These are phyloP conservation scores for Myiozetetes cayanensis DNA, from an alignment of 2,113 vertebrate genomes.

Conservation along the genomic window DNA sequence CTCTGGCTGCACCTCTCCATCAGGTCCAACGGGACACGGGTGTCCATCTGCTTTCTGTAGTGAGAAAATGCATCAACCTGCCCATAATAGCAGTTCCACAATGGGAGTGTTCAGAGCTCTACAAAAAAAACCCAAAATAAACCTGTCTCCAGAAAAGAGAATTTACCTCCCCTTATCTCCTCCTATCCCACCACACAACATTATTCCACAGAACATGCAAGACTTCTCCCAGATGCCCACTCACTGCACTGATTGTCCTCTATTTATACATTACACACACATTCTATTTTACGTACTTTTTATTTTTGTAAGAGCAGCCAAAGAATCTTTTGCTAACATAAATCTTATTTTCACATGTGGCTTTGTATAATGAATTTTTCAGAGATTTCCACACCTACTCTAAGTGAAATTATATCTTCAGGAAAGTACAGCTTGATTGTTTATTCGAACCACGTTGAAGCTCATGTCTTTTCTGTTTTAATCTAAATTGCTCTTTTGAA, in stretches of 20 bases:
- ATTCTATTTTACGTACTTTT: not conserved
- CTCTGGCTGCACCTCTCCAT: not conserved
- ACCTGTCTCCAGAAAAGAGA: not conserved
- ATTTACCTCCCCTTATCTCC: not conserved
- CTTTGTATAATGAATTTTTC: slow-evolving; percentile 41
- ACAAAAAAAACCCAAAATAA: not conserved
- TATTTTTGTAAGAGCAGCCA: not conserved
- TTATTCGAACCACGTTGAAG: slow-evolving; percentile 66
- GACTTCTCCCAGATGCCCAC: not conserved
- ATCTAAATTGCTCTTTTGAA: slow-evolving; percentile 74
- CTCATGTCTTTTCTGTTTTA: slow-evolving; percentile 59
- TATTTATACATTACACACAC: not conserved
- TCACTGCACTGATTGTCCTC: not conserved
- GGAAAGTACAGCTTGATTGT: slow-evolving; percentile 64
- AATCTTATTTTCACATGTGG: slow-evolving; percentile 50
- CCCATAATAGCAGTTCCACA: accelerated
- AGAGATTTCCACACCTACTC: slow-evolving; percentile 48
- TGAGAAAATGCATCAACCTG: not conserved
- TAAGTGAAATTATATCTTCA: slow-evolving; percentile 64
- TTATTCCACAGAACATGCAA: not conserved
- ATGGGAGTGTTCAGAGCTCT: accelerated
- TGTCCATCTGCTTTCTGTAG: not conserved
- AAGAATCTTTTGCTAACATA: slow-evolving; percentile 16
- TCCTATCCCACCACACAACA: not conserved
- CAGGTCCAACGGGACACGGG: accelerated